phyloP scores from a whole-genome alignment of 2,797 vertebrate species.

The Sebastes taczanowskii region DNA sequence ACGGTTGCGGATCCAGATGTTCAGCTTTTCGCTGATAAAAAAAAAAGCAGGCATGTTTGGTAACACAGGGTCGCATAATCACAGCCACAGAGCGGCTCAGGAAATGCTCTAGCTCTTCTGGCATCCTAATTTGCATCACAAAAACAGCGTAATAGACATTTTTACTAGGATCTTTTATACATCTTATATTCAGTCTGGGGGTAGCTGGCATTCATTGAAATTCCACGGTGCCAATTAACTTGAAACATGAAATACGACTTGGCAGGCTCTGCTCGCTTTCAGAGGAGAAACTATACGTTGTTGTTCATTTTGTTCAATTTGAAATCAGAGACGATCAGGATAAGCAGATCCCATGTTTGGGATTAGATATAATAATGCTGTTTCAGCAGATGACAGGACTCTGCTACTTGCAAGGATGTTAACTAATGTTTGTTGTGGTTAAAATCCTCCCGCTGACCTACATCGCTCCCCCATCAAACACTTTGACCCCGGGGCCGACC shows the following conservation, averaged over 20 bases:
- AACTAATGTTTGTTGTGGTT: constrained; percentile 18
- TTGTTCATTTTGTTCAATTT: constrained; percentile 32
- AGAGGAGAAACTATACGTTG: constrained; percentile 5
- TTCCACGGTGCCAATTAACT: constrained; percentile 59
- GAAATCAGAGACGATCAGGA: constrained; percentile 14
- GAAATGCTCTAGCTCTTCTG: constrained; percentile 51
- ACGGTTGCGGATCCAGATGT: constrained; percentile 71
- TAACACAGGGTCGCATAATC: constrained; percentile 44
- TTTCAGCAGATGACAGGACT: background rate
- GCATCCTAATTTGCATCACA: constrained; percentile 59
- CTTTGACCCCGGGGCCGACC: background rate
- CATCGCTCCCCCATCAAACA: background rate
- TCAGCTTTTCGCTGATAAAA: constrained; percentile 40
- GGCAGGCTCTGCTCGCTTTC: constrained; percentile 3
- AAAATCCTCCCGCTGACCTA: constrained; percentile 8
- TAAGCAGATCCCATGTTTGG: constrained; percentile 28
- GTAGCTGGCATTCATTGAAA: constrained; percentile 44
- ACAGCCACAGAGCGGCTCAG: constrained; percentile 50
- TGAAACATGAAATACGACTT: constrained; percentile 28
- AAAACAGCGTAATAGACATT: constrained; percentile 60
- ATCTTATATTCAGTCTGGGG: constrained; percentile 44
- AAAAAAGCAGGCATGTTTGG: constrained; percentile 1
- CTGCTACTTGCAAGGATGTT: constrained; percentile 13
- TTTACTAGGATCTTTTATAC: constrained; percentile 56
- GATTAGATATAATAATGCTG: constrained; percentile 13